phyloP scores from a whole-genome alignment of 1,140 invertebrate species.

The Aplysia californica region DNA sequence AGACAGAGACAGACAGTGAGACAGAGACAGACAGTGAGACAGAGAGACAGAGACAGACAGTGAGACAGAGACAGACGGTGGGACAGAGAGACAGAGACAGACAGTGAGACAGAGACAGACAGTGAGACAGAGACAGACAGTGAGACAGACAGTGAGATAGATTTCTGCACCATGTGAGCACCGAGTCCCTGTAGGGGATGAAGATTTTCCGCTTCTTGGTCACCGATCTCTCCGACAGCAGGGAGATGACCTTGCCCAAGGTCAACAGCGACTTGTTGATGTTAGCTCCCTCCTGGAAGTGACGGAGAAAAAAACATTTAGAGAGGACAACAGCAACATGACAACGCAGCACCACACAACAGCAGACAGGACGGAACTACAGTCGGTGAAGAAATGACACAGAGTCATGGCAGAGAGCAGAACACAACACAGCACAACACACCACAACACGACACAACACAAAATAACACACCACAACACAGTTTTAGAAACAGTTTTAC shows the following conservation, averaged over 20 bases:
- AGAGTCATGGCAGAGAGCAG: too few relatives aligned
- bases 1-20: too few relatives aligned
- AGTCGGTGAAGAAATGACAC: too few relatives aligned
- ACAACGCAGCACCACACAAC: too few relatives aligned
- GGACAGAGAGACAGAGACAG: constrained; percentile 5
- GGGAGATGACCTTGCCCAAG: constrained; percentile 84
- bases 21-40: too few relatives aligned
- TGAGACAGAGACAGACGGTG: neutral
- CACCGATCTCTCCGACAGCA: constrained; percentile 70
- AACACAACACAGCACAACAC: too few relatives aligned
- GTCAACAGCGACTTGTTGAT: constrained; percentile 85
- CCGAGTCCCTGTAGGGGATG: constrained; percentile 92
- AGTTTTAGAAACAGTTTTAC: too few relatives aligned
- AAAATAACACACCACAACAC: too few relatives aligned
- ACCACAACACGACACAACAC: too few relatives aligned
- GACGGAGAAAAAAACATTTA: constrained; percentile 19
- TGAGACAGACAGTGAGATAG: neutral
- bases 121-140: neutral
- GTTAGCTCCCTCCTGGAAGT: constrained; percentile 79
- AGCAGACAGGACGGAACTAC: too few relatives aligned
- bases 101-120: neutral
- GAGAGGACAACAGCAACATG: too few relatives aligned
- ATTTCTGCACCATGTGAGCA: constrained; percentile 81
- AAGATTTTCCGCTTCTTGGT: constrained; percentile 71
- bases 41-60: neutral